Base-by-base conservation (phyloP, 2,797 vertebrate genomes). In the Typhlichthys eigenmanni region DNA sequence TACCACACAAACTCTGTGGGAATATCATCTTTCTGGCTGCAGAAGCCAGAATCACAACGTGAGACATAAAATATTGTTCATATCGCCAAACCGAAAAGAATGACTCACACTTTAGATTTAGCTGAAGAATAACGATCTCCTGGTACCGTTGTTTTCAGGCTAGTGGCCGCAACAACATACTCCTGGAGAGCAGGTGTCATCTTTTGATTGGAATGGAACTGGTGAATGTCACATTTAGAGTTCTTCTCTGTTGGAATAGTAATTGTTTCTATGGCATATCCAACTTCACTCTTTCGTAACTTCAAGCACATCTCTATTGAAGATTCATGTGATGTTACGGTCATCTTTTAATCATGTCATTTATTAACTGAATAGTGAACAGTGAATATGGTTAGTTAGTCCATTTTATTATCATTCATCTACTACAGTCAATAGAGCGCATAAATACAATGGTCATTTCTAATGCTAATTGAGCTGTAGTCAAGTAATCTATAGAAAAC, bases 171-270 rank as follows among this genome's bases (percentile, higher is more conserved):
- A 78, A 66, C 85, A 86, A 86, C 72, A 80, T 75, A 71, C 77
- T 69, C 69, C 60, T 56, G 14, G 79, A 85, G 86, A 88, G 69
- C 74, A 83, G 69, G 80, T 87, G 80, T 47, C 72, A 75, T 82
- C 72, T 81, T 85, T 84, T 72, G 75, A 82, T 87, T 87, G 76
- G 82, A 73, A 79, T 74, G 61, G 63, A 87, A 74, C 64, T 81
- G 76, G 60, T 69, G 75, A 79, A 62, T 64, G 48, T 79, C 43
- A 62, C 17, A 17, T 79, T 76, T 60, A 67, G 38, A 54, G 64
- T 60, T 54, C 55, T 67, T 66, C 58, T 70, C 24, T 5, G 4
- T 73, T 76, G 66, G 60, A 24, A 67, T 58, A 66, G 59, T 53
- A 71, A 51, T 17, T 69, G 56, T 57, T 45, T 49, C 62, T 38